phyloP scores from a whole-genome alignment of 2,113 vertebrate genomes.

The Meleagris gallopavo region DNA sequence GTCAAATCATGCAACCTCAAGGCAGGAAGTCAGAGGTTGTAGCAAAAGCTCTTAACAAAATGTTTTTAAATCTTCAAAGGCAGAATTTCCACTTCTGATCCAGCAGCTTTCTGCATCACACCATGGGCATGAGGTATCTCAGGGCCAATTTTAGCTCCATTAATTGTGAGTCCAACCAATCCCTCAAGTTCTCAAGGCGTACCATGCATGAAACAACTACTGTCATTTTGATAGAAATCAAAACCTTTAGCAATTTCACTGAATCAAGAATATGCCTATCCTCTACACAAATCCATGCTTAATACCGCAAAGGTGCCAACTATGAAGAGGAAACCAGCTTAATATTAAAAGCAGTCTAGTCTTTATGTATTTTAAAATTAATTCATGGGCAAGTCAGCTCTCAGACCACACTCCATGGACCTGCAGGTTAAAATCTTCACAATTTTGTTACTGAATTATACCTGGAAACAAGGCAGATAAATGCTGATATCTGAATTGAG shows the following conservation, averaged over 20 bases:
- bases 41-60: not conserved
- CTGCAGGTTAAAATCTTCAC: not conserved
- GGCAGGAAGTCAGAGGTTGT: not conserved
- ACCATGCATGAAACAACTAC: not conserved
- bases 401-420: not conserved
- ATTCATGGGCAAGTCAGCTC: not conserved
- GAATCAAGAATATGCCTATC: not conserved
- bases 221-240: not conserved
- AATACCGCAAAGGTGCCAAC: not conserved
- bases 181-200: not conserved
- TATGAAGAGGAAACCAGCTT: not conserved
- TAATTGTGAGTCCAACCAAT: conserved; percentile 5
- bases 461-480: not conserved
- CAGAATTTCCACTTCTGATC: not conserved
- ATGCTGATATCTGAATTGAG: not conserved
- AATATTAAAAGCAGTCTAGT: not conserved
- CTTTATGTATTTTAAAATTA: not conserved
- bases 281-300: not conserved
- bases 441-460: not conserved
- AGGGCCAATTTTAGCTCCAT: not conserved
- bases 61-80: not conserved
- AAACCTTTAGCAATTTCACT: not conserved
- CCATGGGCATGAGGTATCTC: not conserved
- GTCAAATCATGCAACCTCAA: not conserved
- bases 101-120: not conserved